Evolutionary conservation across 2,888 invertebrate genomes (phyloP), one percentile per base, ranked within the genome.

Genomic region (Diachrysia chrysitis): DNA sequence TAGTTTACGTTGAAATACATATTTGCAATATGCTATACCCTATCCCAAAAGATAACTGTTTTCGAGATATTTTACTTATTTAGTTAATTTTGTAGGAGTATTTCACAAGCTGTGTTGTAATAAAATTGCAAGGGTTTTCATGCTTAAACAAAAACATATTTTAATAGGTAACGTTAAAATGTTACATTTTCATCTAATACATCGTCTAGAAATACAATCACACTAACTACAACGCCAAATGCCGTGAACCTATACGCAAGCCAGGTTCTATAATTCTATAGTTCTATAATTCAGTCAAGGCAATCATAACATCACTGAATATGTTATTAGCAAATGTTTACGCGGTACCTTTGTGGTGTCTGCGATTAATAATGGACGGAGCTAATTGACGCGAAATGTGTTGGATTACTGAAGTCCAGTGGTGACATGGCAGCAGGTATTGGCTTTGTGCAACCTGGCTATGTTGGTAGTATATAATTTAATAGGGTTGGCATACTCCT

Each of bases 261-360:
- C 1, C 42, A n/a, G 42, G 7, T n/a, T 42, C 42, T 42, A 42
- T n/a, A 42, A 42, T 42, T 42, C 42, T n/a, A n/a, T n/a, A n/a
- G 7, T n/a, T 42, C 42, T 42, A 42, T n/a, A 42, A 42, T 42
- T 42, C 42, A 42, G 42, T 42, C 42, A 17, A 42, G 58, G 46
- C 57, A 60, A 65, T 69, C 66, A 71, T 62, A 56, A 51, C 58
- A 32, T 60, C 19, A 21, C 55, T 69, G 78, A 69, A 79, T 81
- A 74, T 67, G 63, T 63, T 66, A 71, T 67, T 32, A 71, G 63
- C 58, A 53, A 68, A 68, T 78, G 71, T 69, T 78, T 75, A 73
- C 66, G 58, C 62, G 53, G 25, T 62, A 56, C 64, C 78, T 71
- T 79, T 81, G 81, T 69, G 42, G 57, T 55, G 56, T 21, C 46